Evolutionary conservation across 2,888 invertebrate species (phyloP), one percentile per base, ranked within the genome.

Genomic region (Malthinus seriepunctatus): DNA sequence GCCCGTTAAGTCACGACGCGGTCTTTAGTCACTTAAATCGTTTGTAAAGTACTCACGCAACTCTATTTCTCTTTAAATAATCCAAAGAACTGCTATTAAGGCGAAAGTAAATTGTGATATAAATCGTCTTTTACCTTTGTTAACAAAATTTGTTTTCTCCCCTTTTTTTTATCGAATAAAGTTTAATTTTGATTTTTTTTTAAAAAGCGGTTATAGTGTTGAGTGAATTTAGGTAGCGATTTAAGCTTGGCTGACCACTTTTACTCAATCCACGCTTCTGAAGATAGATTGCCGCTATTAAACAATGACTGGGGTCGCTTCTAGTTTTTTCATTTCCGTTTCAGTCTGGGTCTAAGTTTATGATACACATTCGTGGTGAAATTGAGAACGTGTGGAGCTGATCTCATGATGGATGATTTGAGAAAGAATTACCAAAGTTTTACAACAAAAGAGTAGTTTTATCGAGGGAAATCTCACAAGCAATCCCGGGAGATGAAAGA

Each of bases 381-480:
- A 72, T 73, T 71, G 71, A 66, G 70, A 73, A 72, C 76, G 75
- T 74, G 74, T 75, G 73, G 65, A 56, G 72, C 70, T 72, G 76
- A 76, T 77, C 74, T 73, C 73, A 73, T 78, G 78, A 78, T 78
- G 76, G 77, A 78, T 78, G 78, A 77, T 77, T 77, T 76, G 73
- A 73, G 76, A 75, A 77, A 75, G 77, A 78, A 78, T 78, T 78
- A 78, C 77, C 69, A 74, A 78, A 76, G 75, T 78, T 61, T 78
- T 77, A 76, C 76, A 76, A 77, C 78, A 78, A 79, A 80, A 80
- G 79, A 79, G 80, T 81, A 80, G 81, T 82, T 82, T 81, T 81
- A 80, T 80, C 82, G 80, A 78, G 82, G 82, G 82, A 82, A 82
- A 82, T 82, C 82, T 82, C 78, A 69, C 75, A 71, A 71, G 74